These are phyloP conservation scores for Dascyllus trimaculatus DNA, from an alignment of 2,113 vertebrate species.

Conservation along the genomic window DNA sequence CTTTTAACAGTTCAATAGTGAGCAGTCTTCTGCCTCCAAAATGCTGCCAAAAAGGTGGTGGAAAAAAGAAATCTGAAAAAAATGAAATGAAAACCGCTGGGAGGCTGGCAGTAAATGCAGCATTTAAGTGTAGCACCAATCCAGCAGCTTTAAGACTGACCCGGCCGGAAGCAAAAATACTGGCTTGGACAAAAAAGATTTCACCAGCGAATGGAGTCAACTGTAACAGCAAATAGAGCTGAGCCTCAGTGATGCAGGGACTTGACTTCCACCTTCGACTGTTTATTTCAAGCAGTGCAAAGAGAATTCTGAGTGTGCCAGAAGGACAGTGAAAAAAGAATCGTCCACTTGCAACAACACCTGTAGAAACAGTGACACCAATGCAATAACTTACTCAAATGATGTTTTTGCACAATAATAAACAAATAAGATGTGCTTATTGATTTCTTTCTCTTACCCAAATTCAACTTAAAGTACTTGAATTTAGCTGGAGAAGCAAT, in stretches of 20 bases:
- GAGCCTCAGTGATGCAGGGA: background rate
- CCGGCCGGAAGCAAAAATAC: constrained; percentile 10
- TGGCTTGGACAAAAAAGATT: background rate
- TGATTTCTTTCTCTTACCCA: background rate
- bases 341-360: background rate
- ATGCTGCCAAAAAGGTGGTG: too few species aligned
- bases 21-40: too few species aligned
- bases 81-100: background rate
- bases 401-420: background rate
- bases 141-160: constrained; percentile 15
- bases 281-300: constrained; percentile 19
- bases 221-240: constrained; percentile 7
- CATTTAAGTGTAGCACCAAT: background rate
- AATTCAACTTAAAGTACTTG: too few species aligned
- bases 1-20: too few species aligned
- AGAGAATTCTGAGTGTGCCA: background rate
- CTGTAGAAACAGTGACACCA: background rate
- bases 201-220: too few species aligned
- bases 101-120: background rate
- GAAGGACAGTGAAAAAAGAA: background rate
- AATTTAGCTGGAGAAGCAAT: background rate
- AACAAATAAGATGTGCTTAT: background rate
- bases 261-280: constrained; percentile 8
- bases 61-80: background rate
- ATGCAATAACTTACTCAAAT: background rate